Evolutionary conservation across 2,113 vertebrate species (phyloP).

Genomic region (Dicaeum eximium): DNA sequence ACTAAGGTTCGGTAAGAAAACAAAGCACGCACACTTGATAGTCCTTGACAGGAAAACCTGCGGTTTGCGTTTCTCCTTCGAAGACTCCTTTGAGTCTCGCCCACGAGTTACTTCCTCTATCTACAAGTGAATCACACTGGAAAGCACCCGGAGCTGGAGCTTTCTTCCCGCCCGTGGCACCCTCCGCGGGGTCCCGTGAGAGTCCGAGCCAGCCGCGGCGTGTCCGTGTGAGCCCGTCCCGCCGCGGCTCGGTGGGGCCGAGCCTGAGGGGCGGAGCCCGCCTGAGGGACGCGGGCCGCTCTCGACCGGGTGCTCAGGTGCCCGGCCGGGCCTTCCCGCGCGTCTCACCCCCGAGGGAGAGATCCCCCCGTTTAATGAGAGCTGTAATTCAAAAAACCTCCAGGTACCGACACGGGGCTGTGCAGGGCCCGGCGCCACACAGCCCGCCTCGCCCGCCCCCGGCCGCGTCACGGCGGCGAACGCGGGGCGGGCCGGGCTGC

Average conservation of each 20-base stretch:
- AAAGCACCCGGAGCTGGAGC: fast-evolving
- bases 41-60: background rate
- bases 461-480: background rate
- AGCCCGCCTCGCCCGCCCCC: background rate
- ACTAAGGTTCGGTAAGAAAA: background rate
- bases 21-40: fast-evolving
- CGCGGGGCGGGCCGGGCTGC: too few relatives aligned
- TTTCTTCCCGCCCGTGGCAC: background rate
- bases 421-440: background rate
- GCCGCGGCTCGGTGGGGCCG: background rate
- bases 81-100: too few relatives aligned
- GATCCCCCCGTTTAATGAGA: too few relatives aligned
- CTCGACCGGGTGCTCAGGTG: background rate
- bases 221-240: background rate
- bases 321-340: too few relatives aligned
- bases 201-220: background rate
- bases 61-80: background rate
- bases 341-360: too few relatives aligned
- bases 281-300: background rate
- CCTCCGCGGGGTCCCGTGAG: background rate
- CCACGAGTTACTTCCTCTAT: fast-evolving
- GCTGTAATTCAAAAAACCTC: background rate
- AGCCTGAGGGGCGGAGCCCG: background rate
- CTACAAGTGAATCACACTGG: fast-evolving
- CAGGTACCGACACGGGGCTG: too few relatives aligned